Evolutionary conservation across 2,888 invertebrate species (phyloP), one percentile per base, ranked within the genome.

Genomic region (Labia minor): DNA sequence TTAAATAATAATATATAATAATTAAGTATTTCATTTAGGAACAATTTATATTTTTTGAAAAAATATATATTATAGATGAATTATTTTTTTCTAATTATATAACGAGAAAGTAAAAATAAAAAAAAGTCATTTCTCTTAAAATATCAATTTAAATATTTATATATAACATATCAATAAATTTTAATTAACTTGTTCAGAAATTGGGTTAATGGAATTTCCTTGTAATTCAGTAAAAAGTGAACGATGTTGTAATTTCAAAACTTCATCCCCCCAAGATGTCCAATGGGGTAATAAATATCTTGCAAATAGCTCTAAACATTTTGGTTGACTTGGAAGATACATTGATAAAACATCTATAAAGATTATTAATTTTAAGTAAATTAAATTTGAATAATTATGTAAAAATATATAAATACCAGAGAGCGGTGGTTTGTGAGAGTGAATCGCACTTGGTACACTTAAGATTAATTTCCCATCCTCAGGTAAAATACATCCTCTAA

Each of bases 351-450:
- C 72, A 74, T 89, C 90, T 87, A 80, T 61, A 78, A 78, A 68
- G 4, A 26, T 26, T 70, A 37, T 63, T 71, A 71, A 64, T 37
- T 26, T 26, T 26, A 26, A 26, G 26, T 26, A 26, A 26, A 8
- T 26, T 26, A 3, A 26, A 26, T 26, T 3, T 26, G 26, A 6
- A 26, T 6, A 8, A 6, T 26, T 3, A 6, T 26, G 26, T 26
- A 26, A 26, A 6, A 26, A 26, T 26, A 8, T 6, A 26, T 26
- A 68, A 69, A 80, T 81, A 85, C 89, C 86, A 72, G 82, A 74
- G 66, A 97, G 78, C 0, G 95, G 95, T 61, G 96, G 96, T 78
- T 98, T 98, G 76, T 95, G 94, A 0, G 97, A 97, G 78, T 97
- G 96, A 68, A 96, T 81, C 16, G 90, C 88, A 79, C 95, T 95